A percentile compares a stretch with the other conserved stretches of the same genome.
Evolutionary conservation across 2,797 vertebrate species (phyloP).

Genomic region (Urosaurus nigricauda): DNA sequence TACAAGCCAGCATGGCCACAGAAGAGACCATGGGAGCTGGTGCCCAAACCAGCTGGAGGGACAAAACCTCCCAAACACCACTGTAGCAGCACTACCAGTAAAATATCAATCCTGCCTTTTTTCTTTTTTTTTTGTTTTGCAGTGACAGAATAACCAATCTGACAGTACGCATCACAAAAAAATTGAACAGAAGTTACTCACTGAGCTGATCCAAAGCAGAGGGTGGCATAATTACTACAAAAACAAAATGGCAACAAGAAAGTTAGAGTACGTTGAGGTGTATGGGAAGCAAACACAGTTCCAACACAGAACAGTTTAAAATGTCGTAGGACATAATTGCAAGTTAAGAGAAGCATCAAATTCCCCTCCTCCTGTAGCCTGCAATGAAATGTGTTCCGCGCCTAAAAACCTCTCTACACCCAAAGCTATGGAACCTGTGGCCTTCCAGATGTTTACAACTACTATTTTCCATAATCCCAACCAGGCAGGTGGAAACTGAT

Average conservation of each 20-base stretch:
- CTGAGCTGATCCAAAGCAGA: slow-evolving; percentile 98
- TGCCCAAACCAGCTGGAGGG: neutral
- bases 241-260: slow-evolving; percentile 57
- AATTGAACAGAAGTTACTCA: slow-evolving; percentile 83
- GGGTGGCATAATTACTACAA: slow-evolving; percentile 97
- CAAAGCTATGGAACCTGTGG: neutral
- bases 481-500: neutral
- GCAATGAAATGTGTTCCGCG: neutral
- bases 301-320: too few relatives aligned
- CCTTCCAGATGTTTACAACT: neutral
- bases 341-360: neutral
- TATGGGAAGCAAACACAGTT: accelerated
- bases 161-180: neutral
- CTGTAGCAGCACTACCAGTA: neutral
- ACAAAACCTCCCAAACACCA: neutral
- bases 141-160: neutral
- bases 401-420: neutral
- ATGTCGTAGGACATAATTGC: neutral
- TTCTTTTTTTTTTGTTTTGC: neutral
- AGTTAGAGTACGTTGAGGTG: neutral
- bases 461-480: neutral
- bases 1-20: neutral
- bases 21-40: neutral
- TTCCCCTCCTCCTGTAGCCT: neutral
- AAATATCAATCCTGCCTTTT: neutral